Conservation (phyloP, 2,888 invertebrate genomes). For the Hymenopus coronatus region DNA sequence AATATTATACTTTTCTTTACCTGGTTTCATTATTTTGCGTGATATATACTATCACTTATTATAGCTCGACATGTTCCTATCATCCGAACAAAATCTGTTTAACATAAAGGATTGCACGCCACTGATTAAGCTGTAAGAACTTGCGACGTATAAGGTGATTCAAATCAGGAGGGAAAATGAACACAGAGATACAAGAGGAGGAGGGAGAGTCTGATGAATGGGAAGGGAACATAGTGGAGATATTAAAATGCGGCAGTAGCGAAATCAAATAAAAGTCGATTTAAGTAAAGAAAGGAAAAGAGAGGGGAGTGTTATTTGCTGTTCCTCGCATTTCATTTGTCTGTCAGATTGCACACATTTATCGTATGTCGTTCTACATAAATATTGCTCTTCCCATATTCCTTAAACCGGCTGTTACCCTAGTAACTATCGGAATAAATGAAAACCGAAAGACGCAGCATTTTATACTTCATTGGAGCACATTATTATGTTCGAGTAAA, state of each 20-base stretch:
- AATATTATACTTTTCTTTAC: too few species aligned
- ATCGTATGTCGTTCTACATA: not conserved
- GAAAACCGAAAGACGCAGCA: too few species aligned
- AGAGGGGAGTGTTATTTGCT: not conserved
- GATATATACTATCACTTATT: too few species aligned
- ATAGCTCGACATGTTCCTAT: too few species aligned
- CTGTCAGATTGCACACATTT: not conserved
- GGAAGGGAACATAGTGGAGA: conserved; percentile 13
- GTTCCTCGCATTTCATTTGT: not conserved
- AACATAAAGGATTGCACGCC: not conserved
- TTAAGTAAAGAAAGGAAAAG: conserved; percentile 27
- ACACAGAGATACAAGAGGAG: not conserved
- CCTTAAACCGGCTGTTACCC: not conserved
- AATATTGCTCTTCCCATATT: not conserved
- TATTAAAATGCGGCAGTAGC: conserved; percentile 30
- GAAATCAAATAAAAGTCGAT: conserved; percentile 32
- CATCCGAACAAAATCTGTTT: too few species aligned
- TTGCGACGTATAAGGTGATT: not conserved
- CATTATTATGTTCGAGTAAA: too few species aligned
- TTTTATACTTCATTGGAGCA: too few species aligned
- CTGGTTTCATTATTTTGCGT: too few species aligned
- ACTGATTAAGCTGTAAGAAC: not conserved
- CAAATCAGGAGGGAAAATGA: not conserved
- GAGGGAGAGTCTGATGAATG: conserved; percentile 24
- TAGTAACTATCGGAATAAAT: not conserved